These are phyloP conservation scores for Nasonia longicornis DNA, from an alignment of 1,140 invertebrate species.

Conservation along the genomic window DNA sequence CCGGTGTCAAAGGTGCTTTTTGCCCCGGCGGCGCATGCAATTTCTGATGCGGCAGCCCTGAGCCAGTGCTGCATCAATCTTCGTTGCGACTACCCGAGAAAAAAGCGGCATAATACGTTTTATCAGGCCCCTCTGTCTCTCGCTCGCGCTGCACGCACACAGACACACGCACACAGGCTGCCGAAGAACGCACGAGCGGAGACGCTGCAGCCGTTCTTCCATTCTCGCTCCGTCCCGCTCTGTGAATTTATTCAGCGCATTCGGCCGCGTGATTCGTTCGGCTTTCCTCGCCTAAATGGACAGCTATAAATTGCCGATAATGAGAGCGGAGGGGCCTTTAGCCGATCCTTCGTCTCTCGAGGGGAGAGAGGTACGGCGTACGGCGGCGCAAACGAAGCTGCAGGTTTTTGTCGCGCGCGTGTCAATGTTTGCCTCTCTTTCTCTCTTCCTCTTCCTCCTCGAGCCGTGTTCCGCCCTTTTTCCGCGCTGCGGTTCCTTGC, in stretches of 20 bases:
- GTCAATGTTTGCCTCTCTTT: constrained; percentile 19
- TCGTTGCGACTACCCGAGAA: constrained; percentile 51
- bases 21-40: constrained; percentile 47
- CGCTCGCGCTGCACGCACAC: constrained; percentile 37
- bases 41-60: constrained; percentile 56
- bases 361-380: background rate
- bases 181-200: background rate
- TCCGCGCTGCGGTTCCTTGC: background rate
- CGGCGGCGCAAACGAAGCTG: too few species aligned
- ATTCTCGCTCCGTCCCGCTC: background rate
- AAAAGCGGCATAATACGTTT: constrained; percentile 60
- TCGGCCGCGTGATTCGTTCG: constrained; percentile 50
- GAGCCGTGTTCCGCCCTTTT: background rate
- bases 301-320: constrained; percentile 53
- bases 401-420: constrained; percentile 11
- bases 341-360: background rate
- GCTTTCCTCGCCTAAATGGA: constrained; percentile 53
- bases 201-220: background rate
- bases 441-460: background rate
- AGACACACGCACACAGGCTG: too few species aligned
- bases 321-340: constrained; percentile 22
- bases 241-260: constrained; percentile 50
- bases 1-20: constrained; percentile 29
- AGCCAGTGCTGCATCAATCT: constrained; percentile 58
- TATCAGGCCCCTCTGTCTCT: constrained; percentile 50